Conservation (phyloP, 2,797 vertebrate species). For the Tapirus indicus region DNA sequence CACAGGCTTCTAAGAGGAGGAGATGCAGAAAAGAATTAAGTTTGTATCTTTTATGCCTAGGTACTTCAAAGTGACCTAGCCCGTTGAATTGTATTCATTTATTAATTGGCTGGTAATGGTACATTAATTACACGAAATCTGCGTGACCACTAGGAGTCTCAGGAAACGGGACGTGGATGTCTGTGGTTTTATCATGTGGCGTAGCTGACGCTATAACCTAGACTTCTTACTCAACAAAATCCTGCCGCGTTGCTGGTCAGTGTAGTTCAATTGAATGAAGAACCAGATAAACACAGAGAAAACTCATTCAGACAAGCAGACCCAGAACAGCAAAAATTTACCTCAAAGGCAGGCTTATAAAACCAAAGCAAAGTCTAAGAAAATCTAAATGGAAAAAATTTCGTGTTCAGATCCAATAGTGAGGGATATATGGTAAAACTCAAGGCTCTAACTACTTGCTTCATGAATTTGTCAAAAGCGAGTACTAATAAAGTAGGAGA, state of each 20-base stretch:
- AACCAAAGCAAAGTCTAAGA: neutral
- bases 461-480: neutral
- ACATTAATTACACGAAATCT: neutral
- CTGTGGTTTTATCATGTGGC: neutral
- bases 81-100: neutral
- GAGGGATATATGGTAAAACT: accelerated
- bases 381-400: constrained; percentile 22
- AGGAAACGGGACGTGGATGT: constrained; percentile 48
- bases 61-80: accelerated
- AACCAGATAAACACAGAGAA: neutral
- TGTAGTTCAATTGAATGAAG: neutral
- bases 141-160: constrained; percentile 42
- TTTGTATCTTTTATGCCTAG: neutral
- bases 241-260: neutral
- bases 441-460: constrained; percentile 33
- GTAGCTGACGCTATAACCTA: neutral
- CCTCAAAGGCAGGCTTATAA: neutral
- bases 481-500: neutral
- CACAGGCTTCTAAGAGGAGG: neutral
- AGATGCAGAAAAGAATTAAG: neutral
- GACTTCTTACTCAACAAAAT: neutral
- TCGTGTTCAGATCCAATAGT: neutral
- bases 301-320: neutral
- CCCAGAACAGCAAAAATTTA: constrained; percentile 22
- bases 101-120: neutral